phyloP scores from a whole-genome alignment of 1,140 invertebrate species.

The Teleopsis dalmanni region DNA sequence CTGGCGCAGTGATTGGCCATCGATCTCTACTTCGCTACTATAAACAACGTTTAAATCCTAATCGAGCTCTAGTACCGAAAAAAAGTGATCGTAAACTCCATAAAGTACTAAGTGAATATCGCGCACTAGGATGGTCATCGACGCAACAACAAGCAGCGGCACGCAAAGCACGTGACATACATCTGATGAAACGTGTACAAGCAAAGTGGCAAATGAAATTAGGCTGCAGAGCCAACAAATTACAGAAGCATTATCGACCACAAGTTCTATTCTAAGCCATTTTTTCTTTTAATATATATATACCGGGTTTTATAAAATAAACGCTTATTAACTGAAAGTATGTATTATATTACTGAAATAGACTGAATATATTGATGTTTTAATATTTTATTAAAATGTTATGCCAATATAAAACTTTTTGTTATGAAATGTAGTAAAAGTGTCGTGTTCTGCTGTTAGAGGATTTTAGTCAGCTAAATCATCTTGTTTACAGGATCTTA shows the following conservation, averaged over 20 bases:
- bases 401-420: no score
- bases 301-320: neutral
- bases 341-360: neutral
- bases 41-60: slow-evolving; percentile 67
- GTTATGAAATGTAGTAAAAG: no score
- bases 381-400: no score
- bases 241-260: slow-evolving; percentile 72
- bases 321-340: neutral
- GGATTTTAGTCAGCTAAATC: no score
- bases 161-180: slow-evolving; percentile 76
- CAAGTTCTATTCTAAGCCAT: slow-evolving; percentile 66
- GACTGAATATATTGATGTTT: no score
- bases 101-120: slow-evolving; percentile 70
- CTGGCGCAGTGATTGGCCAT: slow-evolving; percentile 83
- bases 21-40: slow-evolving; percentile 77
- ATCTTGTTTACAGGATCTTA: no score
- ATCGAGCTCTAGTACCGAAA: slow-evolving; percentile 50
- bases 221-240: slow-evolving; percentile 75
- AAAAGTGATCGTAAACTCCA: slow-evolving; percentile 58
- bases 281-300: neutral
- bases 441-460: no score
- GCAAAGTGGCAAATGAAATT: slow-evolving; percentile 67
- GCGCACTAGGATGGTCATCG: slow-evolving; percentile 77
- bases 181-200: slow-evolving; percentile 75
- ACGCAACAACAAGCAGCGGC: slow-evolving; percentile 57